Conservation (phyloP, 2,888 invertebrate genomes). For the Caenorhabditis sp. region DNA sequence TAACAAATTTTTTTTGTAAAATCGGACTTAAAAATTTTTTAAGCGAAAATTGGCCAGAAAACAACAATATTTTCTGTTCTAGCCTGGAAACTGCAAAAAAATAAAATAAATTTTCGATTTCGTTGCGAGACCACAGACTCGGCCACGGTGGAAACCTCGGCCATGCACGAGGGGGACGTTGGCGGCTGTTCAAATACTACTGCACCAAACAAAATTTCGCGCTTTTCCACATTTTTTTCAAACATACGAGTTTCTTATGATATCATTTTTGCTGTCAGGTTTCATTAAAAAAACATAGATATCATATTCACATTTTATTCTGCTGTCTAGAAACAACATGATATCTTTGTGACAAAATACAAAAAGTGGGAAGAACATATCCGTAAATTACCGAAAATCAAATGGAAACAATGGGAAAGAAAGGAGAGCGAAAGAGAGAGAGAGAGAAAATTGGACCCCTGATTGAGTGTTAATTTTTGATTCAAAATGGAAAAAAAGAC, state of each 20-base stretch:
- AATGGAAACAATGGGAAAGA: slow-evolving; percentile 29
- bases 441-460: slow-evolving; percentile 41
- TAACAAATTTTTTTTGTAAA: background rate
- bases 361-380: slow-evolving; percentile 38
- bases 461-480: slow-evolving; percentile 34
- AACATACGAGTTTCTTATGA: too few species aligned
- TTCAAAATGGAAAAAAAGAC: slow-evolving; percentile 16
- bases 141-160: background rate
- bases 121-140: slow-evolving; percentile 41
- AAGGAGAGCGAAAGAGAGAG: slow-evolving; percentile 33
- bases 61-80: background rate
- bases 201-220: background rate
- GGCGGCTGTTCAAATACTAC: slow-evolving; percentile 30
- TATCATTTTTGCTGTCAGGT: too few species aligned
- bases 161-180: background rate
- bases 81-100: background rate
- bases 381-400: slow-evolving; percentile 55
- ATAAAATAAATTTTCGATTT: slow-evolving; percentile 23
- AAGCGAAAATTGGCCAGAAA: background rate
- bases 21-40: background rate
- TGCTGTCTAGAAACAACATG: background rate
- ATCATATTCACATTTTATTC: slow-evolving; percentile 1
- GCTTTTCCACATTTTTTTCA: too few species aligned
- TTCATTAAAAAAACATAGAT: background rate
- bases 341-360: slow-evolving; percentile 15